Conservation (phyloP, 2,797 vertebrate species). For the Sus cebifrons region DNA sequence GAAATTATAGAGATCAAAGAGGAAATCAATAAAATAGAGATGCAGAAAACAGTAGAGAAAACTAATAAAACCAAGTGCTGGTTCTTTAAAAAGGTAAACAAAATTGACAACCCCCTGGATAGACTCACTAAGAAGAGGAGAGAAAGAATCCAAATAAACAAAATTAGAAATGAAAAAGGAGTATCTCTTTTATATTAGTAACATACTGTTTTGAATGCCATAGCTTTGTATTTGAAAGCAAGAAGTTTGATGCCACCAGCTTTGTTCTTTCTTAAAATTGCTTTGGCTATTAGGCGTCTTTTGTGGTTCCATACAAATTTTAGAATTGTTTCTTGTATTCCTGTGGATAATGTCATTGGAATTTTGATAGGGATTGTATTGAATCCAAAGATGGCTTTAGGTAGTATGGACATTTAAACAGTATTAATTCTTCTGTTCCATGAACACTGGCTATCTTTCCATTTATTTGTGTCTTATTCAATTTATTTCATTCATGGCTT, state of each 20-base stretch:
- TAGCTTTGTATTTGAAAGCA: neutral
- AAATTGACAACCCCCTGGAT: too few relatives aligned
- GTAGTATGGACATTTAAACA: neutral
- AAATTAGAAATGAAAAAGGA: too few relatives aligned
- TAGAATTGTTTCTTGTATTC: neutral
- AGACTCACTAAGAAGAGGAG: too few relatives aligned
- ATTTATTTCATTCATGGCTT: neutral
- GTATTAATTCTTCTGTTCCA: slow-evolving; percentile 3
- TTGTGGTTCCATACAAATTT: neutral
- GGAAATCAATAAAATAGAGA: too few relatives aligned
- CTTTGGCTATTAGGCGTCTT: neutral
- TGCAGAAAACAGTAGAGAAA: too few relatives aligned
- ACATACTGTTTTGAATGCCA: neutral
- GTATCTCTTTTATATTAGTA: neutral
- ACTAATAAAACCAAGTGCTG: too few relatives aligned
- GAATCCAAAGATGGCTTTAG: neutral
- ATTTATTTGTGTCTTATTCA: neutral
- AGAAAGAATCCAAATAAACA: too few relatives aligned
- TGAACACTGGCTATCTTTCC: neutral
- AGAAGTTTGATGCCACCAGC: neutral
- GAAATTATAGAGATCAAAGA: too few relatives aligned
- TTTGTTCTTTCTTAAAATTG: neutral
- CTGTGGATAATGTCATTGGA: neutral
- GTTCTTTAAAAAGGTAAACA: too few relatives aligned
- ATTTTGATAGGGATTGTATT: neutral